These are phyloP conservation scores for Channa striata DNA, from an alignment of 2,797 vertebrate species.

Conservation along the genomic window DNA sequence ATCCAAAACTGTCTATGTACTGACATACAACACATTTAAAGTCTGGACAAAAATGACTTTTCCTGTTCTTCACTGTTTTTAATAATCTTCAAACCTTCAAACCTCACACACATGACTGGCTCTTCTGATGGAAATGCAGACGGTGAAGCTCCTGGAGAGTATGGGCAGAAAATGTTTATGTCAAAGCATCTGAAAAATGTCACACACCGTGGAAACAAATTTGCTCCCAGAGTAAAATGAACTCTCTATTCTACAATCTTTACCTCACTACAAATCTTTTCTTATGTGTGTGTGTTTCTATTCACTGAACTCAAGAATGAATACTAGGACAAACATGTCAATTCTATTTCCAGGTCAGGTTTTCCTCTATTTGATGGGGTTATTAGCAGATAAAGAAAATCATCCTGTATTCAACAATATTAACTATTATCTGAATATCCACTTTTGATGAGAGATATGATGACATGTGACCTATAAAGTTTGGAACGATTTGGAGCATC, in stretches of 20 bases:
- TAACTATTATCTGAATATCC: not conserved
- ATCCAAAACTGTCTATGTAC: no score
- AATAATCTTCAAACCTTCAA: no score
- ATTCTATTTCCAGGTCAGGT: slow-evolving; percentile 1
- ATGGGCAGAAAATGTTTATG: not conserved
- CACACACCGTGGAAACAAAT: not conserved
- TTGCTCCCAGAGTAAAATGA: no score
- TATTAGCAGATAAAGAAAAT: slow-evolving; percentile 5
- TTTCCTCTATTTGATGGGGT: not conserved
- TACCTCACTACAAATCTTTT: no score
- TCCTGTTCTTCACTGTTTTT: no score
- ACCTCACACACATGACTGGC: no score
- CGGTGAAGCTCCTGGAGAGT: not conserved
- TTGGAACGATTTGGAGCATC: slow-evolving; percentile 26
- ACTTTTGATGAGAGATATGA: slow-evolving; percentile 5
- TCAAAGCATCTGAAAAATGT: not conserved
- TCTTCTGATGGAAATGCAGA: not conserved
- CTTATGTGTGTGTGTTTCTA: not conserved
- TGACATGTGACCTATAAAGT: slow-evolving; percentile 24
- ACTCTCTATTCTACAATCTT: no score
- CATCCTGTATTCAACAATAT: not conserved
- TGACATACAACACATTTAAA: no score
- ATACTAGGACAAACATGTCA: not conserved
- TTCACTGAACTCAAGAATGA: not conserved
- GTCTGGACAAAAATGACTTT: no score